A percentile compares a stretch with the other conserved stretches of the same genome.
phyloP scores from a whole-genome alignment of 92 coral and sea anemone species.

The Epizoanthus ramosus region DNA sequence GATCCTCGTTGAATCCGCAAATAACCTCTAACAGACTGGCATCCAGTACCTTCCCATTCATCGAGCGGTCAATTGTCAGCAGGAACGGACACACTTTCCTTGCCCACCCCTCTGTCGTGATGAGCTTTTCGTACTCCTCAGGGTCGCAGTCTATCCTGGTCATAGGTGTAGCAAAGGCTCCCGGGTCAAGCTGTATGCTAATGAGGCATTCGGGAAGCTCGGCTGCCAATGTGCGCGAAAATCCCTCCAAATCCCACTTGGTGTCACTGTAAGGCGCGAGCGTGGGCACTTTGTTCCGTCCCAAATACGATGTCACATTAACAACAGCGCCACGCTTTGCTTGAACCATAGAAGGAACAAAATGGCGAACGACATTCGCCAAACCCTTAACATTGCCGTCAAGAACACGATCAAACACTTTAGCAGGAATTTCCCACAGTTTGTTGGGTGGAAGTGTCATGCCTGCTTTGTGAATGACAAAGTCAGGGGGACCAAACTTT shows the following conservation, averaged over 20 bases:
- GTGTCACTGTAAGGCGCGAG: constrained; percentile 31
- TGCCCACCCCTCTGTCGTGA: constrained; percentile 46
- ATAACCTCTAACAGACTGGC: constrained; percentile 21
- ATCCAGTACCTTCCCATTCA: constrained; percentile 40
- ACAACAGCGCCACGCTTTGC: constrained; percentile 41
- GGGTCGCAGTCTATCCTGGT: constrained; percentile 28
- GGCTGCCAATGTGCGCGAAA: constrained; percentile 44
- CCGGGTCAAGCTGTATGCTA: constrained; percentile 48
- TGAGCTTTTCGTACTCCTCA: constrained; percentile 42
- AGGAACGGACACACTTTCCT: constrained; percentile 52
- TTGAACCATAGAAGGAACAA: constrained; percentile 41
- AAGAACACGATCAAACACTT: constrained; percentile 45
- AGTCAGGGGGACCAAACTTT: constrained; percentile 43
- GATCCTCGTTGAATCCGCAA: constrained; percentile 37
- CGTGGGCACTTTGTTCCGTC: constrained; percentile 41
- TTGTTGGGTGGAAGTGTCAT: constrained; percentile 31
- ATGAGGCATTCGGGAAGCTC: constrained; percentile 49
- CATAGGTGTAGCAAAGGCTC: constrained; percentile 45
- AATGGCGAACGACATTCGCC: constrained; percentile 52
- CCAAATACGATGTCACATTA: constrained; percentile 47
- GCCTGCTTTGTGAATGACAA: constrained; percentile 44
- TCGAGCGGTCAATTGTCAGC: constrained; percentile 40
- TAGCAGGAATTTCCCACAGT: constrained; percentile 51
- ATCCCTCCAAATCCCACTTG: constrained; percentile 54
- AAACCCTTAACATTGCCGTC: constrained; percentile 46